Evolutionary conservation across 2,113 vertebrate genomes (phyloP).

Genomic region (Stigmatopora nigra): DNA sequence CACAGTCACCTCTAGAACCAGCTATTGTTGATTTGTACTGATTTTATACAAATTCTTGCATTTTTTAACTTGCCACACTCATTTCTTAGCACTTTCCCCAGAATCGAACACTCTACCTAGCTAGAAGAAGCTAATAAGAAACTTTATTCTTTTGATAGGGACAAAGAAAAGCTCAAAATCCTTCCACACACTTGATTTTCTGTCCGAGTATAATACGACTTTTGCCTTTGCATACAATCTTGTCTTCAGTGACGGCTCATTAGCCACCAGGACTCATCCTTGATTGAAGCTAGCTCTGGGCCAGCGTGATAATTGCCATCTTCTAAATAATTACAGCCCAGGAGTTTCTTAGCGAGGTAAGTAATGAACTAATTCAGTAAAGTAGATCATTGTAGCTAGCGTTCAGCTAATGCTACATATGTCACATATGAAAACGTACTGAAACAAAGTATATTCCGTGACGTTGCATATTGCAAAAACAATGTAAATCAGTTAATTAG

Average conservation of each 20-base stretch:
- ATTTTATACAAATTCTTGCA: too few relatives aligned
- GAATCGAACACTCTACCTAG: neutral
- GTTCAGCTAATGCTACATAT: constrained; percentile 30
- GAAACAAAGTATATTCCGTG: constrained; percentile 15
- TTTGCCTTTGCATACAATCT: constrained; percentile 33
- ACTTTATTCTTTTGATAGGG: neutral
- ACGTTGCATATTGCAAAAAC: neutral
- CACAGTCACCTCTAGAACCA: too few relatives aligned
- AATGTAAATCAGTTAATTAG: neutral
- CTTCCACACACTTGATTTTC: neutral
- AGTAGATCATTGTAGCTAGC: constrained; percentile 52
- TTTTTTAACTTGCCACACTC: neutral
- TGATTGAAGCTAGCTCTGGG: constrained; percentile 47
- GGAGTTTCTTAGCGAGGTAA: constrained; percentile 45
- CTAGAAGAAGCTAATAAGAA: neutral
- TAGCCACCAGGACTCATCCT: constrained; percentile 34
- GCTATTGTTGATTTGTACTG: too few relatives aligned
- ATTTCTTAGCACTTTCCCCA: neutral
- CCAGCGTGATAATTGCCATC: constrained; percentile 51
- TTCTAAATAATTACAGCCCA: constrained; percentile 50
- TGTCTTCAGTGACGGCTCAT: constrained; percentile 36
- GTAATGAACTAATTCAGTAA: constrained; percentile 53
- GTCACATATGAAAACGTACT: neutral
- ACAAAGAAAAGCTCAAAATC: neutral
- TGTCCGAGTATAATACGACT: neutral